Evolutionary conservation across 2,888 invertebrate genomes (phyloP).

Genomic region (Eristalis intricaria): DNA sequence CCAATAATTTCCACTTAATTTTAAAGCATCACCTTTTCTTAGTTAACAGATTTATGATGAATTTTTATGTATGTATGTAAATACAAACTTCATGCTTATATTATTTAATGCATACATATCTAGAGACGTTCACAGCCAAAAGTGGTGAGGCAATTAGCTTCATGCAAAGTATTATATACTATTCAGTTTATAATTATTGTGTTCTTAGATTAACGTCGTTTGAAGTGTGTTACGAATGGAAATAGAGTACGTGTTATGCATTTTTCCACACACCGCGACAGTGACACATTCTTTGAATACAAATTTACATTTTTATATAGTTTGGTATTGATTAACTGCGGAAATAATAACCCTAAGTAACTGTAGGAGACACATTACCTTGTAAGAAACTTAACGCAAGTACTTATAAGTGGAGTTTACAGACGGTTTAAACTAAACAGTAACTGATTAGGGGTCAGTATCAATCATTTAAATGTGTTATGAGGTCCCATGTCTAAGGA

Average conservation of each 20-base stretch:
- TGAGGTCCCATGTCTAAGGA: not conserved
- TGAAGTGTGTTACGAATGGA: constrained; percentile 47
- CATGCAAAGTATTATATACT: constrained; percentile 24
- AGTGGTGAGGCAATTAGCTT: not conserved
- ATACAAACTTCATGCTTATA: not conserved
- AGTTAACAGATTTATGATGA: not conserved
- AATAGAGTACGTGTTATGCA: constrained; percentile 53
- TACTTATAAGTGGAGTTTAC: constrained; percentile 25
- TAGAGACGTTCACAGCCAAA: not conserved
- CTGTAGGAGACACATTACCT: constrained; percentile 32
- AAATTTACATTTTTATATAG: constrained; percentile 10
- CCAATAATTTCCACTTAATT: not conserved
- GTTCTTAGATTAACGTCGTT: constrained; percentile 26
- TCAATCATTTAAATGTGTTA: not conserved
- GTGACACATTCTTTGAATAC: constrained; percentile 38
- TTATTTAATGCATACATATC: not conserved
- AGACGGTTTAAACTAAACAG: not conserved
- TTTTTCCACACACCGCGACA: constrained; percentile 12
- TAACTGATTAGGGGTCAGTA: not conserved
- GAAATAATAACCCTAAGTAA: constrained; percentile 27
- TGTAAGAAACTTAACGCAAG: constrained; percentile 9
- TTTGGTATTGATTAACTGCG: constrained; percentile 23
- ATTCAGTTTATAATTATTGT: constrained; percentile 30
- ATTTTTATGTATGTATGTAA: not conserved
- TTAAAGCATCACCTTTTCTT: not conserved